Conservation (phyloP, 2,113 vertebrate genomes). For the Megaceryle maxima region DNA sequence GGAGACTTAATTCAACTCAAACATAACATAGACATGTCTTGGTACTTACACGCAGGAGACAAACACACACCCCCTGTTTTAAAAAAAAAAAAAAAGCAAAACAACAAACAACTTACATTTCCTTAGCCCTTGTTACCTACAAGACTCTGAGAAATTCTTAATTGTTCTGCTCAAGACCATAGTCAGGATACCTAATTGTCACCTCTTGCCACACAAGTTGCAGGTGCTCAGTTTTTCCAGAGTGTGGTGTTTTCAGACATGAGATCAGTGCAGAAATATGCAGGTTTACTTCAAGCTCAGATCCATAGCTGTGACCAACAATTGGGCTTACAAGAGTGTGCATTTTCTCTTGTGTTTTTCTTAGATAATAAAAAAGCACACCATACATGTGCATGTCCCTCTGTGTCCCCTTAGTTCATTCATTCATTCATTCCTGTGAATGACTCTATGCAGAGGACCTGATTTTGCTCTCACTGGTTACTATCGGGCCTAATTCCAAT, state of each 20-base stretch:
- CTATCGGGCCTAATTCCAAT: background rate
- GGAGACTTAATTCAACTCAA: background rate
- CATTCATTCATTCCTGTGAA: background rate
- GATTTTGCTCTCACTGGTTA: background rate
- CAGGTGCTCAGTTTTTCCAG: background rate
- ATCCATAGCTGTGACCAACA: background rate
- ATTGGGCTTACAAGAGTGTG: background rate
- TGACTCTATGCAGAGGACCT: background rate
- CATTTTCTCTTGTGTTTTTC: background rate
- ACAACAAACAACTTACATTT: background rate
- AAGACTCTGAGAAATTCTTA: background rate
- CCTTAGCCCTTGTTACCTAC: background rate
- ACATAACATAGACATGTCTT: background rate
- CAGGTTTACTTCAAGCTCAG: background rate
- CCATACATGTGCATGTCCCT: accelerated
- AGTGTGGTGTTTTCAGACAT: background rate
- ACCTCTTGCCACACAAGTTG: background rate
- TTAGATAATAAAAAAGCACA: background rate
- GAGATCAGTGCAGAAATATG: background rate
- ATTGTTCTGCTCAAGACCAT: background rate
- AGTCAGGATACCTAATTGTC: background rate
- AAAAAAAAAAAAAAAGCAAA: background rate
- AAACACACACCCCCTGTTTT: background rate
- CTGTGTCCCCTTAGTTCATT: background rate
- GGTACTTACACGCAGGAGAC: background rate